Percentiles rank a stretch among this genome's conserved stretches.
phyloP scores from a whole-genome alignment of 2,888 invertebrate species.

The Ypsolopha sequella region DNA sequence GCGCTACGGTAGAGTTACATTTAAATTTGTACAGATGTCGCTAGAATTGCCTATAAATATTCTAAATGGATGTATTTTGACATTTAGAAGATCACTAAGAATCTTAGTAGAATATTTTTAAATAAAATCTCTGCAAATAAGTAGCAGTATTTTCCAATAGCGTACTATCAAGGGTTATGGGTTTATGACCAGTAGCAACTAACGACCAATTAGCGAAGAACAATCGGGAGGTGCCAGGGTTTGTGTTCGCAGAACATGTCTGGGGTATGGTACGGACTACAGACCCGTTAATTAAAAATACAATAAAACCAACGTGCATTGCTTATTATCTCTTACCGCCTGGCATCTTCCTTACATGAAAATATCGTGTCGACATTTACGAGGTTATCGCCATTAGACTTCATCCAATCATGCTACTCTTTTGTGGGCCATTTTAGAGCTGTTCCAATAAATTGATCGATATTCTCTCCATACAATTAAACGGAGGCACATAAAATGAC shows the following conservation, averaged over 20 bases:
- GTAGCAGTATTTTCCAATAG: neutral
- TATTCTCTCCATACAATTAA: neutral
- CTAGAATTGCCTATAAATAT: too few species aligned
- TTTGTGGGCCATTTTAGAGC: neutral
- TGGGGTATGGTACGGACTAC: constrained; percentile 5
- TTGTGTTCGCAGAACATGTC: constrained; percentile 9
- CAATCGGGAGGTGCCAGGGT: constrained; percentile 1
- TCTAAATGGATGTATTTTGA: too few species aligned
- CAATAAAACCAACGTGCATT: constrained; percentile 19
- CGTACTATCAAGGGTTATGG: neutral
- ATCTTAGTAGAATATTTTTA: too few species aligned
- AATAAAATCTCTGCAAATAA: too few species aligned
- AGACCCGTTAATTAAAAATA: constrained; percentile 21
- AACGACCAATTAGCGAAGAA: constrained; percentile 23
- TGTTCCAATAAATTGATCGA: neutral
- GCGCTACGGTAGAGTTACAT: too few species aligned
- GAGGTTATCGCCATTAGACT: constrained; percentile 10
- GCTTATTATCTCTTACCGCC: constrained; percentile 22
- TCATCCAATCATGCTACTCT: neutral
- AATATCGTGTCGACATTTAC: constrained; percentile 17
- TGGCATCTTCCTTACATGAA: constrained; percentile 11
- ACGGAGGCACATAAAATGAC: neutral
- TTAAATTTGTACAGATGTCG: too few species aligned
- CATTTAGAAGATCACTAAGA: too few species aligned
- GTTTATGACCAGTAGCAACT: constrained; percentile 24